phyloP scores from a whole-genome alignment of 2,797 vertebrate species.

The Acanthornis magna region DNA sequence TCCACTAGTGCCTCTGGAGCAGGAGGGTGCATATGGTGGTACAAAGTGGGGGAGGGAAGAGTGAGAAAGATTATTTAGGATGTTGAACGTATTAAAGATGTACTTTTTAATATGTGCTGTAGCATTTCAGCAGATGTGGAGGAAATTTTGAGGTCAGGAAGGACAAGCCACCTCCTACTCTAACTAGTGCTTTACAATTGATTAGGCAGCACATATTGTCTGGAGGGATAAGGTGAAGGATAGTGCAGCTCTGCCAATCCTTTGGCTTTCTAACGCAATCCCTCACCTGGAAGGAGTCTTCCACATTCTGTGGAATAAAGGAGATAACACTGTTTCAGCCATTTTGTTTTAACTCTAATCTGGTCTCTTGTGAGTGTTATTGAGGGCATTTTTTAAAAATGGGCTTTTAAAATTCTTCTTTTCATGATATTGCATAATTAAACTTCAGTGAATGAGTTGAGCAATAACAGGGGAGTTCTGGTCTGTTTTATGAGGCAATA shows the following conservation, averaged over 20 bases:
- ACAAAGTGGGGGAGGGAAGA: not conserved
- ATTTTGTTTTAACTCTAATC: not conserved
- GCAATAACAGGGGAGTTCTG: not conserved
- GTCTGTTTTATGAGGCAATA: constrained; percentile 15
- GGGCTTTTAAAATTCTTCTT: not conserved
- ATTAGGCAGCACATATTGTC: not conserved
- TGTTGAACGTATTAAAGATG: not conserved
- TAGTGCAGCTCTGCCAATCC: not conserved
- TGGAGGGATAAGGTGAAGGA: not conserved
- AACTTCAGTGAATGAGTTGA: not conserved
- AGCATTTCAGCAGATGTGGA: not conserved
- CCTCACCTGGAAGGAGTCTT: not conserved
- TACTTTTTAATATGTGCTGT: not conserved
- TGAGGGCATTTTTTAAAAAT: constrained; percentile 11
- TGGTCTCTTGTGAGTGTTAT: not conserved
- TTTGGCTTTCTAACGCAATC: not conserved
- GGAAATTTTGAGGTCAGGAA: not conserved
- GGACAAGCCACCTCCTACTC: not conserved
- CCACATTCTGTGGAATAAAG: not conserved
- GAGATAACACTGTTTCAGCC: not conserved
- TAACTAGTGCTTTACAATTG: not conserved
- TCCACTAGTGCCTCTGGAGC: not conserved
- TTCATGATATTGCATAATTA: constrained; percentile 12
- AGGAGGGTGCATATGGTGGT: not conserved
- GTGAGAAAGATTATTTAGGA: not conserved